Conservation (phyloP, 1,140 invertebrate species). For the Radopholus similis region DNA sequence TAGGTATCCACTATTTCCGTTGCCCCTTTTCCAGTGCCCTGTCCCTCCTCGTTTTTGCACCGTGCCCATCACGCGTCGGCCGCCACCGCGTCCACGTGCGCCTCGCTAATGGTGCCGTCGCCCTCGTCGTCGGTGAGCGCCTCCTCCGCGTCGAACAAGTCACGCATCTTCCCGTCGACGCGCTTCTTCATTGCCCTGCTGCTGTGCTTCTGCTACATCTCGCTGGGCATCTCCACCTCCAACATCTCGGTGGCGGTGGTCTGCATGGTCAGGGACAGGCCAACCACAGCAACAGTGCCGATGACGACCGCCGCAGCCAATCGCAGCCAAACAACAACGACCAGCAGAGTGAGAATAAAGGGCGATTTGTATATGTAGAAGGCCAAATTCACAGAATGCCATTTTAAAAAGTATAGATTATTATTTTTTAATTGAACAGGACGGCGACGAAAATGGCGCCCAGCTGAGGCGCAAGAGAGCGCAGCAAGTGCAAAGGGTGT, state of each 20-base stretch:
- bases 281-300: conserved; percentile 29
- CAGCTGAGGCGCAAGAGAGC: too few relatives aligned
- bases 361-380: too few relatives aligned
- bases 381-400: too few relatives aligned
- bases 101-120: not conserved
- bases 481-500: too few relatives aligned
- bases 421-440: too few relatives aligned
- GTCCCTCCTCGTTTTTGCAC: not conserved
- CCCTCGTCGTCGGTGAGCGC: conserved; percentile 14
- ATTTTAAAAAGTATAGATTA: too few relatives aligned
- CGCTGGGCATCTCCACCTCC: conserved; percentile 40
- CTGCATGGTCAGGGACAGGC: conserved; percentile 32
- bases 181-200: conserved; percentile 56
- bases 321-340: too few relatives aligned
- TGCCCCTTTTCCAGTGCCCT: not conserved
- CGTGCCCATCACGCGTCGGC: not conserved
- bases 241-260: conserved; percentile 35
- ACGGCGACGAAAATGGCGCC: too few relatives aligned
- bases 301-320: too few relatives aligned
- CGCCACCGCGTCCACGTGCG: not conserved
- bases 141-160: conserved; percentile 23
- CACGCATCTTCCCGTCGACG: conserved; percentile 53
- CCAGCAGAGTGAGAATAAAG: too few relatives aligned
- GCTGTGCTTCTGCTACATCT: conserved; percentile 55
- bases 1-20: too few relatives aligned